Conservation (phyloP, 2,888 invertebrate genomes). For the Lutraria lutraria region DNA sequence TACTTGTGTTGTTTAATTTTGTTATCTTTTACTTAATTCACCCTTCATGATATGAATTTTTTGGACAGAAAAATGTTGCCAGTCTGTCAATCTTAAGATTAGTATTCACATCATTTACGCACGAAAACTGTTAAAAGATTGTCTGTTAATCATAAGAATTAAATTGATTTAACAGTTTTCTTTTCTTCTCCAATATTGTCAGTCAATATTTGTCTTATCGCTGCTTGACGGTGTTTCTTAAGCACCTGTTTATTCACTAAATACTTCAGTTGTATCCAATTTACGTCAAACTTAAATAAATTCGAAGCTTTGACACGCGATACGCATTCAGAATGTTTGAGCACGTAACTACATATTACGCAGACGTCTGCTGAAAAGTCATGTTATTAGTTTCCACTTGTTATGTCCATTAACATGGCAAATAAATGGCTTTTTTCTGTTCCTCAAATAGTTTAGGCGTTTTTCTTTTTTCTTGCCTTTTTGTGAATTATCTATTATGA, state of each 20-base stretch:
- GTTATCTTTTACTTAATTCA: background rate
- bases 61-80: background rate
- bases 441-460: too few species aligned
- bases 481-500: too few species aligned
- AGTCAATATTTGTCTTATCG: background rate
- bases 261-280: background rate
- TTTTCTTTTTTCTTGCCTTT: too few species aligned
- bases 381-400: too few species aligned
- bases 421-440: too few species aligned
- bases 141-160: background rate
- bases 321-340: too few species aligned
- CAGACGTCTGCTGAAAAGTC: too few species aligned
- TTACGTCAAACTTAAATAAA: background rate
- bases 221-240: background rate
- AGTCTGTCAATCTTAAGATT: background rate
- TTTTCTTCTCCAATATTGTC: background rate
- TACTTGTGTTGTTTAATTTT: background rate
- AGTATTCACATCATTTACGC: background rate
- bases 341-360: too few species aligned
- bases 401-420: too few species aligned
- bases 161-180: background rate
- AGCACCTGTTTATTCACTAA: background rate
- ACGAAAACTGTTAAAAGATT: constrained; percentile 24
- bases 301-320: too few species aligned
- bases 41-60: background rate